Evolutionary conservation across 1,140 invertebrate genomes (phyloP), one percentile per base, ranked within the genome.

Genomic region (Potamilus streckersoni): DNA sequence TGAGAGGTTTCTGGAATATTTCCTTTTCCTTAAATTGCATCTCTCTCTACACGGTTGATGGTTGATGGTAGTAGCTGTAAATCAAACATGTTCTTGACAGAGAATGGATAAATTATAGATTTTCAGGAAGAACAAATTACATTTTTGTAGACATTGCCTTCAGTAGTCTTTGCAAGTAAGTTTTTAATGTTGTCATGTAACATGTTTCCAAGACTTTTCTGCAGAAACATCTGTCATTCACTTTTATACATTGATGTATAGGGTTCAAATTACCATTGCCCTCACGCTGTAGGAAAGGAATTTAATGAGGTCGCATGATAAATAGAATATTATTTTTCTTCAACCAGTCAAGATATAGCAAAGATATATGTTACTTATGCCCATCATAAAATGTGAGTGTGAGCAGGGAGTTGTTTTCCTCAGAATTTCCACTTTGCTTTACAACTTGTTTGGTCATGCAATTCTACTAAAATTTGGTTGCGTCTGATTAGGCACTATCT

Each of bases 401-500:
- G 1, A 31, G 27, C 27, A 31, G 27, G 2, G 27, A 31, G 27
- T 31, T 31, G 4, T 31, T 31, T 31, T 2, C 1, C 2, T 31
- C 27, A 31, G 27, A 0, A 2, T 31, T 31, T 31, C 27, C 27
- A 31, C 27, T 31, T 3, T 31, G 4, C 27, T 31, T 31, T 31
- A 84, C 58, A 73, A 92, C 91, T 81, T 91, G 82, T 71, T 88
- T 69, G n/a, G 57, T 75, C 81, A 92, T 81, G 55, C 91, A 90
- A 84, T 90, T 83, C 49, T 89, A 23, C 85, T 91, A n/a, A n/a
- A n/a, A 92, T 76, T 86, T 71, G n/a, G 78, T 69, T 17, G 71
- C 79, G 27, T 81, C 89, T 85, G 91, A 91, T 89, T 90, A 91
- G 15, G 91, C 91, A 79, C 71, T 88, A 73, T 58, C 79, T 79